Percentiles rank a stretch among this genome's conserved stretches.
phyloP scores from a whole-genome alignment of 2,797 vertebrate genomes.

The Neomorphus geoffroyi region DNA sequence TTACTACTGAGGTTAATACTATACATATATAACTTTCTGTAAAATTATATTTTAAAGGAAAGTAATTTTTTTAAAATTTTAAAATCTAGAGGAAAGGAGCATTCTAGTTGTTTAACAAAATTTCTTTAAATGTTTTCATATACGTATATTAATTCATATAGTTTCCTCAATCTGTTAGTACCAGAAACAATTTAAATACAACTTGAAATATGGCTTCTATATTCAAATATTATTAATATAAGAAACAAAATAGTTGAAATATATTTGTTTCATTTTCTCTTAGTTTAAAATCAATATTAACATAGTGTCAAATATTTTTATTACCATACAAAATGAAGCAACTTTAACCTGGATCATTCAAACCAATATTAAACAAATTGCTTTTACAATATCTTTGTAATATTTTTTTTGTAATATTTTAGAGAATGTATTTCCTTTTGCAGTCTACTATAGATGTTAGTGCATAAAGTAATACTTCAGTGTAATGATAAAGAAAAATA shows the following conservation, averaged over 20 bases:
- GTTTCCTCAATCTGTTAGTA: neutral
- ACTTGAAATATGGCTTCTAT: neutral
- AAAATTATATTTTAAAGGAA: neutral
- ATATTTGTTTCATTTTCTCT: neutral
- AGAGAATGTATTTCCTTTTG: neutral
- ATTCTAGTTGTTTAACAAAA: neutral
- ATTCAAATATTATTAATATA: neutral
- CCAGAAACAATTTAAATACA: neutral
- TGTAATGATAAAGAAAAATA: neutral
- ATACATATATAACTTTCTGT: neutral
- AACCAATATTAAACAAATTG: neutral
- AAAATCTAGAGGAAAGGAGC: neutral
- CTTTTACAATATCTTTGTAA: neutral
- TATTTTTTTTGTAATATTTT: neutral
- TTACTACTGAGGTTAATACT: neutral
- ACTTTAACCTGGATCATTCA: neutral
- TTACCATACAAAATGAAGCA: neutral
- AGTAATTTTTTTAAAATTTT: no score
- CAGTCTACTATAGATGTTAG: neutral
- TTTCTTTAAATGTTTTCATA: neutral
- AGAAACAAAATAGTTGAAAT: neutral
- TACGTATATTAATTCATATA: neutral
- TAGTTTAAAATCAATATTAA: neutral
- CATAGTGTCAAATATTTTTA: neutral
- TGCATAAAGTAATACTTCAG: neutral